Base-by-base conservation (phyloP, 2,888 invertebrate species). In the Biston betularia region DNA sequence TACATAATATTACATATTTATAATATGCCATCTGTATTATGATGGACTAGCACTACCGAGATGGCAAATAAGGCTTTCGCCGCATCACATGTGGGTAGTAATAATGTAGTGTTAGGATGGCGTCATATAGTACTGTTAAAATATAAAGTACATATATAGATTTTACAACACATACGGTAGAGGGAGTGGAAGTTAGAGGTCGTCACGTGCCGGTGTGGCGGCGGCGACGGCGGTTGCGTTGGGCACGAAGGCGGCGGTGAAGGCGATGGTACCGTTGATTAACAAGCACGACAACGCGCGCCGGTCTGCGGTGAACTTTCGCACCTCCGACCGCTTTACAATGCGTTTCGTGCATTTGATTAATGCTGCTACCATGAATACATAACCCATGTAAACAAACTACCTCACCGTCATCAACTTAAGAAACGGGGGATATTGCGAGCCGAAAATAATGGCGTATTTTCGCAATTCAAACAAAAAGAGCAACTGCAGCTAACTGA, bases 211-310 rank as follows among this genome's bases (percentile, higher is more conserved):
- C 35, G 57, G 50, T 24, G 48, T 7, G 50, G 34, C n/a, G 50
- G 34, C 50, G 50, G 35, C 38, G 35, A 33, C 10, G 12, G n/a
- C 24, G 48, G 72, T 7, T 60, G 58, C 46, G 35, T 71, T 9
- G 34, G 85, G 84, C 56, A 70, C 77, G 78, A 75, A 84, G 63
- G 71, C 53, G 46, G 86, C 86, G 65, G 80, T 60, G 57, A 82
- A 70, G 58, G 73, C 72, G 68, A 80, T 70, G 55, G 77, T 79
- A 12, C 73, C 69, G 45, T 57, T 79, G 68, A 76, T 72, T 60
- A 81, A 46, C 67, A 89, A 72, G 78, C 84, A 81, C 87, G 88
- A 91, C 56, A 53, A 38, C 38, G 52, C 52, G 52, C 38, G 38
- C 52, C 52, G 52, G 52, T 53, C 52, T 14, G 52, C 52, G 14